phyloP scores from a whole-genome alignment of 2,888 invertebrate genomes.

The Thelaira solivaga region DNA sequence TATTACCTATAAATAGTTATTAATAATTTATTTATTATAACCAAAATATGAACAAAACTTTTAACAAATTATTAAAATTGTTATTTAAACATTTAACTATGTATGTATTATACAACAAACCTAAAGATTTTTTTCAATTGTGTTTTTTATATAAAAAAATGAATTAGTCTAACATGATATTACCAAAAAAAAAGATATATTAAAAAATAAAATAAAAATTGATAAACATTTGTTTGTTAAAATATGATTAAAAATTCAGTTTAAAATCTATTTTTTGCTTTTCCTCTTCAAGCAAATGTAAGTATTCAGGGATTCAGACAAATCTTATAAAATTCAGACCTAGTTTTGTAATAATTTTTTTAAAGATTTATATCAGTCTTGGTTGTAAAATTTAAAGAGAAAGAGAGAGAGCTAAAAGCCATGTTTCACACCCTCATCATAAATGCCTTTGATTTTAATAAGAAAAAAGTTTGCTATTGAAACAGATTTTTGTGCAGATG shows the following conservation, averaged over 20 bases:
- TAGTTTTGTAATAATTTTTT: background rate
- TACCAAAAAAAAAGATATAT: constrained; percentile 54
- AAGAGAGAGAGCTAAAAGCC: too few species aligned
- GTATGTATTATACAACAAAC: too few species aligned
- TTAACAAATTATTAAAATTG: constrained; percentile 36
- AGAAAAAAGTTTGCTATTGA: too few species aligned
- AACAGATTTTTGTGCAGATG: too few species aligned
- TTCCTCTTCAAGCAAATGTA: too few species aligned
- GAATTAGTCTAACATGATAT: constrained; percentile 63
- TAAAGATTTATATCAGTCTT: too few species aligned
- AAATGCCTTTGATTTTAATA: too few species aligned
- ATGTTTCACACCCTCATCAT: too few species aligned
- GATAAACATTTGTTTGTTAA: constrained; percentile 65
- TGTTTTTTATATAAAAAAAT: constrained; percentile 59
- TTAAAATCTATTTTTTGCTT: too few species aligned
- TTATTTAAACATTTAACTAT: constrained; percentile 41
- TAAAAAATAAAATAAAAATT: constrained; percentile 59
- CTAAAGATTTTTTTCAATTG: constrained; percentile 64
- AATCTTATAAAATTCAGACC: too few species aligned
- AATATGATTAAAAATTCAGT: constrained; percentile 50
- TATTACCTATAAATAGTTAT: constrained; percentile 8
- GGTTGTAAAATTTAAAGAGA: too few species aligned
- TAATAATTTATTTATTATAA: constrained; percentile 27
- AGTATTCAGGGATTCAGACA: too few species aligned
- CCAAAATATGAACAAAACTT: background rate